Evolutionary conservation across 2,888 invertebrate species (phyloP), one percentile per base, ranked within the genome.

Genomic region (Temnothorax unifasciatus): DNA sequence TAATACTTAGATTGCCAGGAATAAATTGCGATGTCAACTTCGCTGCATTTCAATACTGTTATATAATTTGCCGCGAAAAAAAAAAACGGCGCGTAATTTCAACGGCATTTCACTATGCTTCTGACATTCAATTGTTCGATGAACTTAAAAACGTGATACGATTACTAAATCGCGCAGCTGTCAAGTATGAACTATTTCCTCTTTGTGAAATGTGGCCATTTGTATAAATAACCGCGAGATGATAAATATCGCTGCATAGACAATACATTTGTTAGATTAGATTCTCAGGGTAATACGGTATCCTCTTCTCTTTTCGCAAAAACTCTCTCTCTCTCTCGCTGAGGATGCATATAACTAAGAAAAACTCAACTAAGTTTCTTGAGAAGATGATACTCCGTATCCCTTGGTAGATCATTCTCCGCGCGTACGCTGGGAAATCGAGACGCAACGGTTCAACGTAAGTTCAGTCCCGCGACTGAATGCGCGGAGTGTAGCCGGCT

Each of bases 1-100:
- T 57, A 73, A 82, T 50, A 44, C 74, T 79, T 68, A 85, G 75
- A 86, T 83, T 82, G 73, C 63, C 68, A 47, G 61, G 57, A 61
- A 66, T 63, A 64, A 73, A 81, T 61, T 85, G 84, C 50, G 44
- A 69, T 84, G 41, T 34, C 64, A 54, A 68, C 63, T 75, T 73
- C 13, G 50, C 18, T n/a, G 63, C 25, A 52, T 64, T 59, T 64
- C 21, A 54, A 69, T 84, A 47, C 52, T 9, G 13, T 59, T 18
- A 54, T 61, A 59, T 13, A 57, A 29, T 59, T 50, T 29, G 52
- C 21, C 3, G 9, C n/a, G 15, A 21, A 69, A 69, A 15, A 69
- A 69, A 15, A 69, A 69, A 83, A 79, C 69, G 41, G 25, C n/a
- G 59, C 15, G 63, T 85, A 82, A 68, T 87, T 76, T 79, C 3